Evolutionary conservation across 2,797 vertebrate species (phyloP).

Genomic region (Xerus rutilus): DNA sequence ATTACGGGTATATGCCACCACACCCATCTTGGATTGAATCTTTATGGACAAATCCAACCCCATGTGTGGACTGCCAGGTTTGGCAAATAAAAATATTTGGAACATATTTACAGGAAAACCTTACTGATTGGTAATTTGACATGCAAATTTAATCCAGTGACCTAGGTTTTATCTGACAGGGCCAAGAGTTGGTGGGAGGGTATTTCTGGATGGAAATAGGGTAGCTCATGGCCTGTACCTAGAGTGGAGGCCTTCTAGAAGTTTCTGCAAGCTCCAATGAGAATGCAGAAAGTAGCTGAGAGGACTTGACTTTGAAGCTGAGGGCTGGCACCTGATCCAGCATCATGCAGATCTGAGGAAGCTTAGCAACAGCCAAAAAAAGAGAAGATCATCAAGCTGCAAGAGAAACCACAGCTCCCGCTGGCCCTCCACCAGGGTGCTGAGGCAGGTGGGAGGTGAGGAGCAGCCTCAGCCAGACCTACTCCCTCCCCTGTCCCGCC

Average conservation of each 20-base stretch:
- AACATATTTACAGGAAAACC: background rate
- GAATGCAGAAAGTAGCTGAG: background rate
- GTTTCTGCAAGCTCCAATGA: background rate
- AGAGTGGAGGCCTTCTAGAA: background rate
- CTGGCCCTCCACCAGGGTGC: rapidly evolving
- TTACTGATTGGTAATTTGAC: background rate
- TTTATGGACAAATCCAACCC: background rate
- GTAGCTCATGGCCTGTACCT: rapidly evolving
- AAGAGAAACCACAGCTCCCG: constrained; percentile 47
- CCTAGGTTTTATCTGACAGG: background rate
- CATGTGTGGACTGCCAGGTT: background rate
- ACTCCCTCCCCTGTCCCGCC: background rate
- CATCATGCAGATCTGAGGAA: rapidly evolving
- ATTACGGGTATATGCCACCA: too few species aligned
- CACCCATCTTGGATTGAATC: background rate
- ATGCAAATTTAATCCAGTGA: background rate
- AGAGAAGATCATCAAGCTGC: constrained; percentile 11
- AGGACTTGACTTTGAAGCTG: background rate
- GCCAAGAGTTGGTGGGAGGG: background rate
- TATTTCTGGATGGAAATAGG: background rate
- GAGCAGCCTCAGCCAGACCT: background rate
- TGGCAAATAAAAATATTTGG: background rate
- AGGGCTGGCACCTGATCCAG: background rate
- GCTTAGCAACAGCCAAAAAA: background rate
- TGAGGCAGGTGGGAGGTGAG: background rate